Evolutionary conservation across 2,113 vertebrate species (phyloP).

Genomic region (Falco punctatus): DNA sequence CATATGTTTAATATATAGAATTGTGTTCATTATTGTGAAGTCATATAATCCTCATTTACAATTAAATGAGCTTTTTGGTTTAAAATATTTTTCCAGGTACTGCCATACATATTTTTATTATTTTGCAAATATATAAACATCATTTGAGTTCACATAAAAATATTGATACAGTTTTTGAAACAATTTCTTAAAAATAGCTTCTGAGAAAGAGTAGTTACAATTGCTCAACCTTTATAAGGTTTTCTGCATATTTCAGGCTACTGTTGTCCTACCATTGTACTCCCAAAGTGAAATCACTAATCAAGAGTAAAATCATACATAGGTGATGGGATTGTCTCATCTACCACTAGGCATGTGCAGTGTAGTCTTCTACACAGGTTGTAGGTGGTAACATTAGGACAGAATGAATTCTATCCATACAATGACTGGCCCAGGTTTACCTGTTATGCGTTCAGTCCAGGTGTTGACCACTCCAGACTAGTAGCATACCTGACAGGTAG

Average conservation of each 20-base stretch:
- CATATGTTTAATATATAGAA: background rate
- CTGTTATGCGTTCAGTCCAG: background rate
- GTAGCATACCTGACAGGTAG: background rate
- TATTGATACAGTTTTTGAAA: background rate
- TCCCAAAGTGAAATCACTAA: background rate
- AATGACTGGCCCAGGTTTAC: background rate
- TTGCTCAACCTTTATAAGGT: background rate
- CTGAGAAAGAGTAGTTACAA: background rate
- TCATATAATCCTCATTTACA: background rate
- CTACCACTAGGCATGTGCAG: background rate
- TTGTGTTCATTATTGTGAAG: background rate
- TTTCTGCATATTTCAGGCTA: background rate
- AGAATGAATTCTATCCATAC: background rate
- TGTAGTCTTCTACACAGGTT: background rate
- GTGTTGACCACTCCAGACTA: background rate
- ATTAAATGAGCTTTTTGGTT: background rate
- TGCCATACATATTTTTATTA: background rate
- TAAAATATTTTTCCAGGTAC: background rate
- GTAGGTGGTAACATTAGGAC: background rate
- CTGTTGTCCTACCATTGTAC: background rate
- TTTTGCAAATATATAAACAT: background rate
- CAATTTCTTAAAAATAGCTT: background rate
- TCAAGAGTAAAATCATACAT: background rate
- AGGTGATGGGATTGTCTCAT: background rate
- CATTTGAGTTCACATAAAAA: background rate